phyloP scores from a whole-genome alignment of 2,113 vertebrate genomes.

The Caranx ignobilis region DNA sequence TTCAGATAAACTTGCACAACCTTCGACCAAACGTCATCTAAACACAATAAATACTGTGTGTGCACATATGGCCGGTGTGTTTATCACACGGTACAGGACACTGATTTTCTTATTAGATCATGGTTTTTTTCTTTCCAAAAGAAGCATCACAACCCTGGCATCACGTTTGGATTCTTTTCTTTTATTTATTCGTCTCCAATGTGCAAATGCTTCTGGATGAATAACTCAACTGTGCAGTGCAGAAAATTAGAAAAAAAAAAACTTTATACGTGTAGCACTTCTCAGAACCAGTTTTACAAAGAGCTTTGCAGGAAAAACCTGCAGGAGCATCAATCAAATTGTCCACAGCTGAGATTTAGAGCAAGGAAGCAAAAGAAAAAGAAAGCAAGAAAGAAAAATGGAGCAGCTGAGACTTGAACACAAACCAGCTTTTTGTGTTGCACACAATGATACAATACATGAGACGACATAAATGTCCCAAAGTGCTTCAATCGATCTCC shows the following conservation, averaged over 20 bases:
- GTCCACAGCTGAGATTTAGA: slow-evolving; percentile 4
- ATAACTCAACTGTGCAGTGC: neutral
- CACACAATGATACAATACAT: neutral
- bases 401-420: slow-evolving; percentile 12
- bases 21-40: neutral
- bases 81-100: neutral
- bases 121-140: slow-evolving; percentile 17
- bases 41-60: slow-evolving; percentile 1
- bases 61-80: slow-evolving; percentile 19
- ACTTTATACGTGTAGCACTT: neutral
- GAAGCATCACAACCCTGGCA: neutral
- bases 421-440: neutral
- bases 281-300: neutral
- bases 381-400: neutral
- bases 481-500: neutral
- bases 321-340: neutral
- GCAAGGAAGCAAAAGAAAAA: neutral
- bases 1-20: neutral
- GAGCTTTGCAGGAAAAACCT: neutral
- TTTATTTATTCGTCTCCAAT: slow-evolving; percentile 24
- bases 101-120: neutral
- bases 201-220: neutral
- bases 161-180: slow-evolving; percentile 21
- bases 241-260: neutral
- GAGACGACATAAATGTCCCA: neutral